Evolutionary conservation across 2,113 vertebrate genomes (phyloP), one percentile per base, ranked within the genome.

Genomic region (Ictidomys tridecemlineatus): DNA sequence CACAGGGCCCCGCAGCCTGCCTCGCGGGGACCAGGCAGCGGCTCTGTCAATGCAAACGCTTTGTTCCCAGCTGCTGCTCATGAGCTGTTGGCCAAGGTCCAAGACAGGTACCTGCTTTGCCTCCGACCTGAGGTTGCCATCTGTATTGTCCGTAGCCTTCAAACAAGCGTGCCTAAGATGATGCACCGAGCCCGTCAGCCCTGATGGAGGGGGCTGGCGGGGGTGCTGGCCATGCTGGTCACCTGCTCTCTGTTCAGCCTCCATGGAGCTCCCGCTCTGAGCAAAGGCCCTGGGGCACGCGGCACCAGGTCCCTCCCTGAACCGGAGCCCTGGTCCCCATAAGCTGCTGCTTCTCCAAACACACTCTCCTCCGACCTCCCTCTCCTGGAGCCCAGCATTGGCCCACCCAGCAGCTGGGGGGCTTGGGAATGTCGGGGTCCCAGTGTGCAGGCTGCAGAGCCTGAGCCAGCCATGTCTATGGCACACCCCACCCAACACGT

Each of bases 391-490:
- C 14, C 16, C 10, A 5, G 5, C 0, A 0, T 0, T 4, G 14
- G 39, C 69, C 16, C 22, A 24, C 10, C 34, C 32, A n/a, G 24
- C 20, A 0, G 11, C 5, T 13, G 72, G 39, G 82, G 16, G 0
- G 2, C 51, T 17, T 0, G 5, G 61, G 69, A 0, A 0, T 0
- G 0, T 7, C 14, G 4, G 42, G 9, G 12, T 2, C 30, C 24
- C 4, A 0, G 34, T 34, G 67, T 28, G 22, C 5, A 0, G 30
- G 30, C 28, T 20, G 8, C 20, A 10, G 48, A 4, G 42, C 37
- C 11, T 2, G 0, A 8, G 34, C 1, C 8, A 45, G 24, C 18
- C 5, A 30, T 2, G 2, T 0, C 6, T 8, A 2, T 1, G 0
- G 17, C 0, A 0, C 0, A 3, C 45, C 24, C 39, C 8, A 3